Base-by-base conservation (phyloP, 2,888 invertebrate genomes). In the Hirudinaria manillensis region DNA sequence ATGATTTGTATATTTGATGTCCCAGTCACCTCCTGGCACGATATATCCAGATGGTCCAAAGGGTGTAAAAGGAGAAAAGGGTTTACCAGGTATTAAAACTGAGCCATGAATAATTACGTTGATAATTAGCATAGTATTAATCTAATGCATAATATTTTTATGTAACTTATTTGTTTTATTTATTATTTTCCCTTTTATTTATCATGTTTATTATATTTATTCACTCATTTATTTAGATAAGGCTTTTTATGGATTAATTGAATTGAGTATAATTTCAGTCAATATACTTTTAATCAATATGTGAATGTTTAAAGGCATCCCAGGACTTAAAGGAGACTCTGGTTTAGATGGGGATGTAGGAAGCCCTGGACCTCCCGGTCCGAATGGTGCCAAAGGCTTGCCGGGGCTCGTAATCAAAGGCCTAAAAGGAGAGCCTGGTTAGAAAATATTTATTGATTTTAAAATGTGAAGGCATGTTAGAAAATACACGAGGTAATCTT, bases 291-390 rank as follows among this genome's bases (percentile, higher is more conserved):
- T 16, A 51, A n/a, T 38, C 10, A 32, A 38, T 66, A 21, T 72
- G 72, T 70, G 53, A 72, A 24, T n/a, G 45, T 55, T 36, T 29
- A 73, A 70, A 66, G 77, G 51, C 10, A 27, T 7, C 27, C 34
- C 65, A 13, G 80, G 80, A 21, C 61, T 77, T 29, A 78, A 78
- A 29, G 84, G 75, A 77, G 75, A 77, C 81, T 81, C 82, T 81
- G 80, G 80, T 45, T 77, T 76, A 34, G 65, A 67, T 27, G 80
- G 80, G 13, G 27, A n/a, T 24, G 51, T 72, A 68, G 80, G 80
- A 36, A 32, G 38, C n/a, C 34, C 77, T 13, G 80, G 45, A 7
- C 16, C 55, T 29, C 45, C 74, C 19, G 68, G 68, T 32, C 34
- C 32, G 7, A 27, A 27, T 10, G 68, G 68, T n/a, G 68, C 29